Evolutionary conservation across 2,113 vertebrate species (phyloP), one percentile per base, ranked within the genome.

Genomic region (Scalopus aquaticus): DNA sequence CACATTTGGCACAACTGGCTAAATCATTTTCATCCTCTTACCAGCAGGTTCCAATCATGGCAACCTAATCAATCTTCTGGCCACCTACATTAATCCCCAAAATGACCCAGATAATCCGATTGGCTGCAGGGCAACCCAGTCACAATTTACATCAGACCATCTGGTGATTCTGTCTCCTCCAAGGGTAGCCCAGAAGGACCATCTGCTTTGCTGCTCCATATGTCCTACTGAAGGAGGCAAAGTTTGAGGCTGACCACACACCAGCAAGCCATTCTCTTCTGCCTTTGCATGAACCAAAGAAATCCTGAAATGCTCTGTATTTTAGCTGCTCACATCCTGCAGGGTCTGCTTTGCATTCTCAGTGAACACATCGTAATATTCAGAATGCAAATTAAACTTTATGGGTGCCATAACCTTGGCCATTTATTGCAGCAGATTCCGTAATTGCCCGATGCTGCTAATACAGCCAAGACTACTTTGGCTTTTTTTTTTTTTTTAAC

Each of bases 371-470:
- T 86, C 2, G 0, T 67, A 92, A 97, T 96, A 95, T 96, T 95
- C 95, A 96, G 88, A 95, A 96, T 96, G 97, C 97, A 96, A 95
- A 97, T 96, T 96, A 96, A 97, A 95, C 88, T 96, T 96, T 97
- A 96, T 95, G 85, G 95, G 95, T 92, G 90, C 92, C 90, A 54
- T 97, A 95, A 97, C 97, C 96, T 96, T 92, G 90, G 92, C 81
- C 95, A 93, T 97, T 96, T 96, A 97, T 96, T 97, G 95, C 78
- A 80, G 96, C 78, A 44, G 77, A 93, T 92, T 86, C 78, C 0
- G 2, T 93, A 95, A 96, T 95, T 96, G 93, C 90, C 84, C 88
- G 92, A 92, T 96, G 92, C 74, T 96, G 92, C 84, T 95, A 96
- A 97, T 95, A 88, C 58, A 80, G 42, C 85, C 95, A 82, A 90